These are phyloP conservation scores for Plestiodon gilberti DNA, from an alignment of 2,113 vertebrate species.

Conservation along the genomic window DNA sequence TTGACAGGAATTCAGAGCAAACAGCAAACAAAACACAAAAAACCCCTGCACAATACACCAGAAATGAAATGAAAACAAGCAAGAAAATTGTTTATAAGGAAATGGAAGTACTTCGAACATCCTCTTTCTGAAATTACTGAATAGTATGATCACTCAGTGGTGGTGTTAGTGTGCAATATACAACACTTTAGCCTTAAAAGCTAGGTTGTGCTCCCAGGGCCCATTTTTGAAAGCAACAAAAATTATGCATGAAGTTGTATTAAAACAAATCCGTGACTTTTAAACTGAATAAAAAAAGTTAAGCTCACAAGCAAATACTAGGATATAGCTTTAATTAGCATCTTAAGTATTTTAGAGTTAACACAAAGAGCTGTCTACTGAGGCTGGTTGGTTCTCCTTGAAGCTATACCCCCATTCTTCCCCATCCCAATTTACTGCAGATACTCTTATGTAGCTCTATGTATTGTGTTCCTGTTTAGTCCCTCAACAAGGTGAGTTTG, in stretches of 20 bases:
- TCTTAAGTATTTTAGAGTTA: not conserved
- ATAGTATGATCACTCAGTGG: not conserved
- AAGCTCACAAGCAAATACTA: not conserved
- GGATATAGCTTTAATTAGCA: constrained; percentile 9
- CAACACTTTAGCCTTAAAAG: not conserved
- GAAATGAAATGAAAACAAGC: constrained; percentile 42
- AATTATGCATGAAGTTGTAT: not conserved
- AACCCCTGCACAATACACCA: constrained; percentile 31
- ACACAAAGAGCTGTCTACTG: no score
- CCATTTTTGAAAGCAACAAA: not conserved
- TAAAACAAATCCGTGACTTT: not conserved
- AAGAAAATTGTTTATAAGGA: constrained; percentile 56
- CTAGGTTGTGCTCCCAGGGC: not conserved
- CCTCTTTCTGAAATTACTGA: constrained; percentile 49
- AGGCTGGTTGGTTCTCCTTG: no score
- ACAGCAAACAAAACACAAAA: constrained; percentile 53
- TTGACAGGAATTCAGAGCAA: constrained; percentile 46
- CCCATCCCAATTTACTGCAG: no score
- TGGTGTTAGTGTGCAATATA: not conserved
- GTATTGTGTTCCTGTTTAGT: not conserved
- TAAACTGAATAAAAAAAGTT: not conserved
- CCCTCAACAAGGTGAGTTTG: not conserved
- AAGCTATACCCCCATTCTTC: not conserved
- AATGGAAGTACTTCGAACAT: constrained; percentile 41
- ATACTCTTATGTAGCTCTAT: not conserved